These are phyloP conservation scores for Buathra laborator DNA, from an alignment of 2,888 invertebrate species.

Conservation along the genomic window DNA sequence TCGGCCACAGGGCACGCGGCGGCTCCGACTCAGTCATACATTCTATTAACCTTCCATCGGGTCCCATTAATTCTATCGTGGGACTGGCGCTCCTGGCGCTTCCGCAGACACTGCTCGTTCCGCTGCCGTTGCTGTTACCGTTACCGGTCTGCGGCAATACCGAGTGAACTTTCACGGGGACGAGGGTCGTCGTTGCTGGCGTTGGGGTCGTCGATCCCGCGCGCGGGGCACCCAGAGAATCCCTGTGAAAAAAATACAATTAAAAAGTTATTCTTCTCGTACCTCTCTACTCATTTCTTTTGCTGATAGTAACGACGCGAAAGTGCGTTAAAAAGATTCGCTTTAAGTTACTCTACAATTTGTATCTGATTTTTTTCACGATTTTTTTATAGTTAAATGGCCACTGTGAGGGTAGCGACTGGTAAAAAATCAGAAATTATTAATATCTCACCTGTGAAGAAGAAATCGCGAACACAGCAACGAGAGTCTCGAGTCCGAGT, in stretches of 20 bases:
- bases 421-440: background rate
- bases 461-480: conserved; percentile 94
- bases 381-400: no score
- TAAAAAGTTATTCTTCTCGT: background rate
- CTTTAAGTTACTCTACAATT: background rate
- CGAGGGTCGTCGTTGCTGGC: conserved; percentile 66
- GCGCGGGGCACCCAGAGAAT: conserved; percentile 78
- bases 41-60: conserved; percentile 78
- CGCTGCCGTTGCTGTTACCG: conserved; percentile 70
- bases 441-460: conserved; percentile 85
- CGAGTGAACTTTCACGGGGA: conserved; percentile 66
- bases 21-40: conserved; percentile 83
- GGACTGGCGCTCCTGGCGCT: conserved; percentile 77
- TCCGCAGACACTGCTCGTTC: conserved; percentile 70
- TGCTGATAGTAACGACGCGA: no score
- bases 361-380: background rate
- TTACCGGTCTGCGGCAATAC: conserved; percentile 62
- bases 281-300: background rate
- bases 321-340: background rate
- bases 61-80: conserved; percentile 75
- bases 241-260: conserved; percentile 72
- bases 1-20: conserved; percentile 89
- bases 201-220: conserved; percentile 53
- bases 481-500: conserved; percentile 92
- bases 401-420: background rate